A percentile compares a stretch with the other conserved stretches of the same genome.
phyloP scores from a whole-genome alignment of 2,113 vertebrate species.

The Nestor notabilis region DNA sequence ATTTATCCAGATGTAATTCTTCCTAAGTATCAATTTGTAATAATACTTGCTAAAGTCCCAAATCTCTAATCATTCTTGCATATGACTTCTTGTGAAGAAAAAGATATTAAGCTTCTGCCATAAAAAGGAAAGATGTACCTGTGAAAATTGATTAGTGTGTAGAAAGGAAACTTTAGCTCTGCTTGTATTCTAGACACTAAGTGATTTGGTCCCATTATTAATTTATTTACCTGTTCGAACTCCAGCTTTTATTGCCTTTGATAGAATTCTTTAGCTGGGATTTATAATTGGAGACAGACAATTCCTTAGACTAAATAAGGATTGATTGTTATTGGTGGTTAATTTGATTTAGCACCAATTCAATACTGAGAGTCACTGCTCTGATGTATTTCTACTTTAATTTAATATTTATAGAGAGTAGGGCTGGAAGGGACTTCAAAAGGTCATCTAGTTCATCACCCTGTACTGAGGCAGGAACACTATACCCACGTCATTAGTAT shows the following conservation, averaged over 20 bases:
- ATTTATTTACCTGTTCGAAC: background rate
- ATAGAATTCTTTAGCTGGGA: background rate
- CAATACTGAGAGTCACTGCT: background rate
- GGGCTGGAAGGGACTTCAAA: background rate
- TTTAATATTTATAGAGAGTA: conserved; percentile 17
- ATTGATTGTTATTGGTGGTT: conserved; percentile 46
- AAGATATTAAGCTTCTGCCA: background rate
- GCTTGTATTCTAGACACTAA: background rate
- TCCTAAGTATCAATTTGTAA: background rate
- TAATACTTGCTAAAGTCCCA: background rate
- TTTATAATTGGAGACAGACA: background rate
- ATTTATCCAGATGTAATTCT: background rate
- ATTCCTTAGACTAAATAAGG: conserved; percentile 12
- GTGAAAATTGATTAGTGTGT: background rate
- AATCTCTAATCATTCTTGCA: background rate
- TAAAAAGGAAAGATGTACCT: background rate
- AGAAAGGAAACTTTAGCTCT: background rate
- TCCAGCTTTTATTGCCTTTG: conserved; percentile 1
- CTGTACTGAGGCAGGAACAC: background rate
- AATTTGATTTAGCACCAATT: conserved; percentile 36
- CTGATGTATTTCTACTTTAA: conserved; percentile 22
- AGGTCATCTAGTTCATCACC: background rate
- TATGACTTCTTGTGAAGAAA: background rate
- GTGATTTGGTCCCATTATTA: background rate
- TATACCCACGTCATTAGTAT: background rate